phyloP scores from a whole-genome alignment of 2,797 vertebrate genomes.

The Distichodus sexfasciatus region DNA sequence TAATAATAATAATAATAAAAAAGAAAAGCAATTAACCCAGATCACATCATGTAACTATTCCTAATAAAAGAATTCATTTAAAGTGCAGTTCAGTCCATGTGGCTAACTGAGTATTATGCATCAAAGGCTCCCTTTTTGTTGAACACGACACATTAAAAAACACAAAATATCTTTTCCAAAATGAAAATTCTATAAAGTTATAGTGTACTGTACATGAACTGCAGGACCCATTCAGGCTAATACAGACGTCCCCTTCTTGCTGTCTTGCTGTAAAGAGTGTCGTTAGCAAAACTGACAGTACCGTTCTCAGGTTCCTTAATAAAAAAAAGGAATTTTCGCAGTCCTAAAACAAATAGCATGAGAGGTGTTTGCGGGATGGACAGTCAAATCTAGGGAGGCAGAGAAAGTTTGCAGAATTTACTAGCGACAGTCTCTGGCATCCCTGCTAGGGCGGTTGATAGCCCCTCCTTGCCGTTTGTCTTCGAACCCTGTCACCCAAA shows the following conservation, averaged over 20 bases:
- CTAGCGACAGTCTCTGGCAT: constrained; percentile 29
- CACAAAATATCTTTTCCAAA: constrained; percentile 54
- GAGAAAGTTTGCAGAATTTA: constrained; percentile 41
- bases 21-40: constrained; percentile 6
- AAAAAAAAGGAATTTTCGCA: constrained; percentile 8
- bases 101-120: constrained; percentile 59
- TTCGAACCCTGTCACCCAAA: constrained; percentile 18
- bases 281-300: constrained; percentile 35
- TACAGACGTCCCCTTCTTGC: constrained; percentile 53
- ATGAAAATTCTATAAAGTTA: constrained; percentile 54
- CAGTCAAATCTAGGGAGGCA: constrained; percentile 55
- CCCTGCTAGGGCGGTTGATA: not conserved
- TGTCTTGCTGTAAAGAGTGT: not conserved
- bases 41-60: constrained; percentile 53
- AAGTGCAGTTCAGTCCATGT: constrained; percentile 64
- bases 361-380: constrained; percentile 36
- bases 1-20: too few relatives aligned
- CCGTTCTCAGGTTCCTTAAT: constrained; percentile 30
- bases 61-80: constrained; percentile 62
- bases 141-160: constrained; percentile 60
- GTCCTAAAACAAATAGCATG: constrained; percentile 27
- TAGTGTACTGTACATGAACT: constrained; percentile 67
- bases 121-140: constrained; percentile 47
- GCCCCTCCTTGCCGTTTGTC: constrained; percentile 9
- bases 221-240: constrained; percentile 66